Base-by-base conservation (phyloP, 92 coral and sea anemone genomes). In the Ricordea florida region DNA sequence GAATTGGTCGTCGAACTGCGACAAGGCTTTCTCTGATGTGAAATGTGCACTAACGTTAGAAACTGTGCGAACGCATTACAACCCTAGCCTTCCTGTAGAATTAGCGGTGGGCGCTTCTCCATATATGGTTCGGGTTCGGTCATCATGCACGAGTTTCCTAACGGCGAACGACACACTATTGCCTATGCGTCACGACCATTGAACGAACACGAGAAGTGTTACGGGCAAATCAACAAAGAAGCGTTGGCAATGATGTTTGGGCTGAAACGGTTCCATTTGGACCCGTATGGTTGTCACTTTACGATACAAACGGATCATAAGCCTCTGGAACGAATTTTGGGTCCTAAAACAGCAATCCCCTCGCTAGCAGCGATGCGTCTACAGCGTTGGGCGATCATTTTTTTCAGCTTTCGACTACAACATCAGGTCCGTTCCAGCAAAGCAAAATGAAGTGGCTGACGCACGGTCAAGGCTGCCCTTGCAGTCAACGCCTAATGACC, bases 291-390 rank as follows among this genome's bases (percentile, higher is more conserved):
- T 10, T 37, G 56, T 3, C 76, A 78, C 22, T 78, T 57, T 44
- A 79, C 77, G 9, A 42, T 79, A 18, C 44, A 29, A 18, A 53
- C 76, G 23, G 82, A 61, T n/a, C 73, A 75, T 52, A 75, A 65
- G 42, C 75, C 83, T 2, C 52, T 63, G 10, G 42, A 35, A 18
- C 27, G 60, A 20, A 46, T 59, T 25, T 40, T 48, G 14, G 71
- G 84, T 6, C 84, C 61, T 13, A 43, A 79, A 36, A 61, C 50
- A 25, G 51, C 68, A 9, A 61, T 61, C 2, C 68, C 36, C 2
- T 61, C 36, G 0, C 69, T 37, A 35, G 51, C n/a, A n/a, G n/a
- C n/a, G n/a, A n/a, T n/a, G n/a, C n/a, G n/a, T n/a, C n/a, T n/a
- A n/a, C n/a, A n/a, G n/a, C n/a, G n/a, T n/a, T n/a, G n/a, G n/a